phyloP scores from a whole-genome alignment of 2,113 vertebrate genomes.

The Xenus cinereus region DNA sequence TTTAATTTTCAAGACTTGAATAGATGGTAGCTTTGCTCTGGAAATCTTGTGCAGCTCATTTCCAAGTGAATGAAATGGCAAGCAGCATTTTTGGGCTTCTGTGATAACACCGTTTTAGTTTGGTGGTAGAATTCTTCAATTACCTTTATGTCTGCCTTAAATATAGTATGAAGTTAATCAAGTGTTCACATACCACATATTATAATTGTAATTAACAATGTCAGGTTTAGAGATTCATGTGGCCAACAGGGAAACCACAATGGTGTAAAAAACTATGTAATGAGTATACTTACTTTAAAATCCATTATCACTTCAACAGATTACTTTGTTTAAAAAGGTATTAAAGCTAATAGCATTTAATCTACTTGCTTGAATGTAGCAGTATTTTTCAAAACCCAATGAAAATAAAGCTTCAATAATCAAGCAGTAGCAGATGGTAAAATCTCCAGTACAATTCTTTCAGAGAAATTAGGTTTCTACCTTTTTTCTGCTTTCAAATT shows the following conservation, averaged over 20 bases:
- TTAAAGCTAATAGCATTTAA: conserved; percentile 73
- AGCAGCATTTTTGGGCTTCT: background rate
- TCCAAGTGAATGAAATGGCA: conserved; percentile 29
- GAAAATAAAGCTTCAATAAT: conserved; percentile 68
- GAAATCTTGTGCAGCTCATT: conserved; percentile 4
- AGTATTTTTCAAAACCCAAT: conserved; percentile 47
- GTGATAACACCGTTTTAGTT: background rate
- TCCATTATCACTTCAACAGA: conserved; percentile 67
- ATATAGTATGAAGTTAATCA: conserved; percentile 50
- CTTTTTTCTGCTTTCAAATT: conserved; percentile 9
- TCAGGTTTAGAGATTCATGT: conserved; percentile 51
- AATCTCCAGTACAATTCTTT: conserved; percentile 42
- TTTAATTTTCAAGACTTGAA: conserved; percentile 10
- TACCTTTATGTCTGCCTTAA: conserved; percentile 52
- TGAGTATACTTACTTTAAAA: conserved; percentile 71
- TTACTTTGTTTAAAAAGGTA: conserved; percentile 72
- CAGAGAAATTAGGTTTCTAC: conserved; percentile 28
- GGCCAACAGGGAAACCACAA: conserved; percentile 57
- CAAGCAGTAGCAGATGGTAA: conserved; percentile 42
- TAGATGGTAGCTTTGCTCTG: background rate
- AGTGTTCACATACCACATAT: conserved; percentile 12
- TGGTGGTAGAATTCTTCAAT: conserved; percentile 4
- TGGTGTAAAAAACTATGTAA: conserved; percentile 65
- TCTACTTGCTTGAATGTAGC: conserved; percentile 65
- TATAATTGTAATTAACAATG: conserved; percentile 59